Evolutionary conservation across 2,888 invertebrate genomes (phyloP).

Genomic region (Autographa pulchrina): DNA sequence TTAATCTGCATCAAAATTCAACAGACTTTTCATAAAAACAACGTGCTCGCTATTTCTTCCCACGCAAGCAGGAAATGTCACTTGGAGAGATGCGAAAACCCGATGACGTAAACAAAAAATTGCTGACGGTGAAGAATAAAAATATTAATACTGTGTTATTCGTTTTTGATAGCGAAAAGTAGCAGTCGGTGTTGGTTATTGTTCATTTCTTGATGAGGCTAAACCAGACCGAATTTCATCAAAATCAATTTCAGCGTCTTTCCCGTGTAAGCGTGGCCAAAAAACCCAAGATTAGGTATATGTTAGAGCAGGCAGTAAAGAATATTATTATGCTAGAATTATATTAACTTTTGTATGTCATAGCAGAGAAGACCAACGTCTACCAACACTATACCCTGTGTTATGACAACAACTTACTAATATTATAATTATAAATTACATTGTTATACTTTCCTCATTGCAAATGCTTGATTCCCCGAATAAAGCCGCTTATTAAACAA

Average conservation of each 20-base stretch:
- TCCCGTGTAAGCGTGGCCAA: no score
- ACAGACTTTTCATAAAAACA: not conserved
- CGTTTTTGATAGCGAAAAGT: no score
- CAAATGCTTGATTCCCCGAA: constrained; percentile 14
- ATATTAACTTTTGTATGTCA: no score
- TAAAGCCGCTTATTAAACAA: constrained; percentile 21
- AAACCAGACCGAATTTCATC: no score
- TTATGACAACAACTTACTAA: not conserved
- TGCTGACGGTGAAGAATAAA: constrained; percentile 2
- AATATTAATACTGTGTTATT: not conserved
- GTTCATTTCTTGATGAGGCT: no score
- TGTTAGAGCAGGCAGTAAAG: no score
- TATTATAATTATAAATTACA: not conserved
- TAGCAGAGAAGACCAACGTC: not conserved
- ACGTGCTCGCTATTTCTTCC: constrained; percentile 20
- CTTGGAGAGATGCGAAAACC: constrained; percentile 20
- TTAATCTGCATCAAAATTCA: not conserved
- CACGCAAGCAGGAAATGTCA: constrained; percentile 32
- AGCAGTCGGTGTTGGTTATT: no score
- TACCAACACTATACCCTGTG: not conserved
- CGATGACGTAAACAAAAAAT: constrained; percentile 21
- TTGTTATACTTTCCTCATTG: constrained; percentile 7
- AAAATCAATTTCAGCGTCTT: no score
- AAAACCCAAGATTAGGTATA: no score
- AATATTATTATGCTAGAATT: no score